Evolutionary conservation across 2,113 vertebrate genomes (phyloP).

Genomic region (Cryptomyrus ogoouensis): DNA sequence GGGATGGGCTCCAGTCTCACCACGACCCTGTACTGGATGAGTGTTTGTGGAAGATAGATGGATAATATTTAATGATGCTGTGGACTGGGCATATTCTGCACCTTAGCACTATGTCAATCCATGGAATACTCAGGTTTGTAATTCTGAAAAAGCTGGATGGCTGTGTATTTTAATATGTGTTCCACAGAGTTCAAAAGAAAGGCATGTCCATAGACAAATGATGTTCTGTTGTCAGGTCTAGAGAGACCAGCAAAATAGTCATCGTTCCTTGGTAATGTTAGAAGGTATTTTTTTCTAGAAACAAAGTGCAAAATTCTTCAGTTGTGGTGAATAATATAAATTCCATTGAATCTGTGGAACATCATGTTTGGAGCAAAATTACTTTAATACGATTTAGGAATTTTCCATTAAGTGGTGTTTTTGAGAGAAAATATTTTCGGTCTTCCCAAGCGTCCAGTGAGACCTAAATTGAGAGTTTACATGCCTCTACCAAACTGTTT

Average conservation of each 20-base stretch:
- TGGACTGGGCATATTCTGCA: background rate
- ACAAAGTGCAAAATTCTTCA: background rate
- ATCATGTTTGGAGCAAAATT: background rate
- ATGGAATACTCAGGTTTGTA: background rate
- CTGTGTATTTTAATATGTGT: background rate
- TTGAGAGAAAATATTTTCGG: background rate
- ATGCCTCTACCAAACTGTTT: background rate
- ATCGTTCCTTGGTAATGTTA: background rate
- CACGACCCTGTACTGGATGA: background rate
- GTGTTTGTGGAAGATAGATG: background rate
- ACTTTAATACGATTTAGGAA: background rate
- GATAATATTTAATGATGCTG: background rate
- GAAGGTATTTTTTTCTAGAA: background rate
- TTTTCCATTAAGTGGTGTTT: background rate
- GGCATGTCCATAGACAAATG: background rate
- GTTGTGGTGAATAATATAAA: background rate
- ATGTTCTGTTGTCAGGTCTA: background rate
- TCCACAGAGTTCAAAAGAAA: background rate
- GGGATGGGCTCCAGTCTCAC: background rate
- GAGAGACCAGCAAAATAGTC: background rate
- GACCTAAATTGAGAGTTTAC: background rate
- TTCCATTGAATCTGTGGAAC: background rate
- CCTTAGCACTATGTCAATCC: background rate
- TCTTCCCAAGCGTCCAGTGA: background rate
- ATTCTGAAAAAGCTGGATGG: background rate